Conservation (phyloP, 2,113 vertebrate genomes). For the Myrmecophaga tridactyla region DNA sequence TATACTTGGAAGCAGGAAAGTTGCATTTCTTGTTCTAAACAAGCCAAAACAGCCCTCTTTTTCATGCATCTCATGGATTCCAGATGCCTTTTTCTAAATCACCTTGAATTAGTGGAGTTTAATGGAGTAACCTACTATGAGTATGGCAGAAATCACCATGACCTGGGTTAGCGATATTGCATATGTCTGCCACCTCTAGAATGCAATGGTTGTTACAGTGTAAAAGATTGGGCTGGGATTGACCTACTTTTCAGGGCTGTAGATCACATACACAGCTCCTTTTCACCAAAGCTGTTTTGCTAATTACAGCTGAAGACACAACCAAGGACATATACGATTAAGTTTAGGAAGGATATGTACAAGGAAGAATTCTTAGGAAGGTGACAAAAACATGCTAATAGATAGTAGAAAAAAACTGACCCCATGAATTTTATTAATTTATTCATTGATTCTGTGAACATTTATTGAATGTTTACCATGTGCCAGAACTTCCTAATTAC, state of each 20-base stretch:
- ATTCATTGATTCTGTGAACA: neutral
- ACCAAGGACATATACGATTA: neutral
- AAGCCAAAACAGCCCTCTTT: neutral
- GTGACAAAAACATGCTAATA: neutral
- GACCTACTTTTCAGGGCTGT: neutral
- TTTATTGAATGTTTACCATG: neutral
- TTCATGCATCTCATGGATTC: neutral
- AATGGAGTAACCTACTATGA: neutral
- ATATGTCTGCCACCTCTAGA: neutral
- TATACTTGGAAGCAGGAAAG: neutral
- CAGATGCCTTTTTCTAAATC: neutral
- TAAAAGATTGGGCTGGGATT: neutral
- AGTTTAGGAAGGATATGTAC: neutral
- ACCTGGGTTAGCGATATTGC: neutral
- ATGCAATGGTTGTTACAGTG: neutral
- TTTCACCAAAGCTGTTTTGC: neutral
- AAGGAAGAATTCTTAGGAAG: neutral
- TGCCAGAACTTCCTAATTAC: neutral
- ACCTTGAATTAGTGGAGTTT: neutral
- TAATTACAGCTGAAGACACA: neutral
- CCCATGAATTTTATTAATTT: neutral
- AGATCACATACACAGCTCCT: neutral
- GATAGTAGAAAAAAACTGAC: neutral
- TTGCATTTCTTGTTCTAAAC: neutral
- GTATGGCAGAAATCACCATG: neutral